Conservation (phyloP, 2,888 invertebrate species). For the Latrodectus elegans region DNA sequence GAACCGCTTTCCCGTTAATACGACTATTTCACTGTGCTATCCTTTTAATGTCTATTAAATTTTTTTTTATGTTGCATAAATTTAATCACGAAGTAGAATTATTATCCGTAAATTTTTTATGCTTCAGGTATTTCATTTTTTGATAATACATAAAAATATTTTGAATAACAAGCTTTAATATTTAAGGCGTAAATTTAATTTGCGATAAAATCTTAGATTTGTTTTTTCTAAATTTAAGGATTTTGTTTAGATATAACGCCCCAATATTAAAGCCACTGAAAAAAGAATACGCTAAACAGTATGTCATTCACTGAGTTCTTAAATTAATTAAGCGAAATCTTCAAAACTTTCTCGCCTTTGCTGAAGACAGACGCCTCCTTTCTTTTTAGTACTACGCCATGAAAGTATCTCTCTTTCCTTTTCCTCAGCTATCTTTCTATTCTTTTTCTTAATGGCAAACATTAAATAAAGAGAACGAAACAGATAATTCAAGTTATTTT, state of each 20-base stretch:
- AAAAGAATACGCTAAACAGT: not conserved
- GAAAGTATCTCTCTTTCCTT: not conserved
- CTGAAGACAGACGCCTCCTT: not conserved
- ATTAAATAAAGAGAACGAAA: conserved; percentile 6
- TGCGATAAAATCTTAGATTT: not conserved
- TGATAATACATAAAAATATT: too few relatives aligned
- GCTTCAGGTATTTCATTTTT: too few relatives aligned
- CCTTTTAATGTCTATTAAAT: too few relatives aligned
- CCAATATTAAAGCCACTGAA: not conserved
- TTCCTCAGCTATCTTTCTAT: not conserved
- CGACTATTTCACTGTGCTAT: too few relatives aligned
- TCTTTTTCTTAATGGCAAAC: not conserved
- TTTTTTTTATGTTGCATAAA: too few relatives aligned
- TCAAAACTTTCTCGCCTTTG: not conserved
- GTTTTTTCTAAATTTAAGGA: not conserved
- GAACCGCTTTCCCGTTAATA: too few relatives aligned
- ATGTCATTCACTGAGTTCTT: not conserved
- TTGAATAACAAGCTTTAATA: too few relatives aligned
- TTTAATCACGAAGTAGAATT: too few relatives aligned
- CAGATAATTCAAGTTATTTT: conserved; percentile 12
- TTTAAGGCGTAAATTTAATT: too few relatives aligned
- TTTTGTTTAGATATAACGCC: not conserved
- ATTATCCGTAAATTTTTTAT: too few relatives aligned
- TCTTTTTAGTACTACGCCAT: not conserved
- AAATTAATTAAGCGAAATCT: conserved; percentile 17